Conservation (phyloP, 2,113 vertebrate species). For the Poecile atricapillus region DNA sequence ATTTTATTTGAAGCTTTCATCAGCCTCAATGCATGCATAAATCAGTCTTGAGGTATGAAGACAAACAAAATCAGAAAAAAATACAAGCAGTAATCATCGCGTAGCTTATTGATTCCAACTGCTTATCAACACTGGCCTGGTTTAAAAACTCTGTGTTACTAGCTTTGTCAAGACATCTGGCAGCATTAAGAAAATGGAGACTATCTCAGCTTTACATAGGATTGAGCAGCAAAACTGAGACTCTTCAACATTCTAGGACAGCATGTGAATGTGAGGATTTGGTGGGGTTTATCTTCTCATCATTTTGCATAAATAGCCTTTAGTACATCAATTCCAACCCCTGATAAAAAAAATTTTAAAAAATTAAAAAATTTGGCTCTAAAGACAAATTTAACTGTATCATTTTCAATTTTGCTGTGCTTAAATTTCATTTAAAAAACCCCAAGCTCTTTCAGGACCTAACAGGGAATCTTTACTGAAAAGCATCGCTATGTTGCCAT, state of each 20-base stretch:
- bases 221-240: not conserved
- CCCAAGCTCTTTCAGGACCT: not conserved
- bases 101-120: not conserved
- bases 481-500: not conserved
- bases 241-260: not conserved
- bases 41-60: not conserved
- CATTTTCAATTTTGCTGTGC: not conserved
- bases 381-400: not conserved
- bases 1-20: not conserved
- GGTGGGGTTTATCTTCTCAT: not conserved
- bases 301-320: not conserved
- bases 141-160: not conserved
- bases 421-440: accelerated
- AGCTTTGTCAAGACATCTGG: not conserved
- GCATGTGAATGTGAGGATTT: not conserved
- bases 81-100: not conserved
- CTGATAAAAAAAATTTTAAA: too few species aligned
- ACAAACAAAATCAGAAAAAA: not conserved
- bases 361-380: not conserved
- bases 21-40: not conserved
- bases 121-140: not conserved
- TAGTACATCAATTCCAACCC: not conserved
- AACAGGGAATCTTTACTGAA: not conserved
- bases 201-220: not conserved
- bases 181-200: not conserved